Evolutionary conservation across 1,140 invertebrate species (phyloP).

Genomic region (Vanessa tameamea): DNA sequence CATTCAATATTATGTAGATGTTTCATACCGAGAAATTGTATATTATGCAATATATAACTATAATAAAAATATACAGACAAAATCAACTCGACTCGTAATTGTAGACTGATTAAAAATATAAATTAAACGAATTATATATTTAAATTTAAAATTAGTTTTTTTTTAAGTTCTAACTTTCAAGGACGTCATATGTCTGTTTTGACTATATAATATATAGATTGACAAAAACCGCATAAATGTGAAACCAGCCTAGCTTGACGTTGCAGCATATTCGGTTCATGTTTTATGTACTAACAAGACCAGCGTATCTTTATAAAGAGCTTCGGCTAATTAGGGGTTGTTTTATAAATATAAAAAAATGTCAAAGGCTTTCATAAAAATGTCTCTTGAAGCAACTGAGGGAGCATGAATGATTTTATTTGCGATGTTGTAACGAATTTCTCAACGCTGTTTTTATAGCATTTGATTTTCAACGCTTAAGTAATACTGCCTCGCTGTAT

Average conservation of each 20-base stretch:
- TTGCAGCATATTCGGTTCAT: constrained; percentile 7
- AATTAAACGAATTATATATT: too few relatives aligned
- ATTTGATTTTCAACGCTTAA: neutral
- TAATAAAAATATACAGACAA: too few relatives aligned
- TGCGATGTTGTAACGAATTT: constrained; percentile 42
- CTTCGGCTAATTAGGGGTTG: constrained; percentile 45
- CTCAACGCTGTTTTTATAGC: constrained; percentile 8
- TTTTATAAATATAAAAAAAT: constrained; percentile 42
- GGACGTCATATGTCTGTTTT: too few relatives aligned
- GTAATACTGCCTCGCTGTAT: neutral
- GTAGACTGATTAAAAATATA: too few relatives aligned
- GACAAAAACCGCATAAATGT: neutral
- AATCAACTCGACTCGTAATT: too few relatives aligned
- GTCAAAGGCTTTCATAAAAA: constrained; percentile 41
- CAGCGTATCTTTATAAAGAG: constrained; percentile 37
- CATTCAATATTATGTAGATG: too few relatives aligned
- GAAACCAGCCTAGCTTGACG: neutral
- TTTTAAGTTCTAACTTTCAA: too few relatives aligned
- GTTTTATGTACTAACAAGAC: constrained; percentile 28
- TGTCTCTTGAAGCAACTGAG: constrained; percentile 40
- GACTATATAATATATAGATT: too few relatives aligned
- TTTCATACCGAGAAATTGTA: too few relatives aligned
- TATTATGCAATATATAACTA: too few relatives aligned
- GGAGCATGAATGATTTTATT: constrained; percentile 43
- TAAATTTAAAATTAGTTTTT: too few relatives aligned